Percentiles rank a stretch among this genome's conserved stretches.
Conservation (phyloP, 2,888 invertebrate genomes). For the Tenthredo distinguenda region DNA sequence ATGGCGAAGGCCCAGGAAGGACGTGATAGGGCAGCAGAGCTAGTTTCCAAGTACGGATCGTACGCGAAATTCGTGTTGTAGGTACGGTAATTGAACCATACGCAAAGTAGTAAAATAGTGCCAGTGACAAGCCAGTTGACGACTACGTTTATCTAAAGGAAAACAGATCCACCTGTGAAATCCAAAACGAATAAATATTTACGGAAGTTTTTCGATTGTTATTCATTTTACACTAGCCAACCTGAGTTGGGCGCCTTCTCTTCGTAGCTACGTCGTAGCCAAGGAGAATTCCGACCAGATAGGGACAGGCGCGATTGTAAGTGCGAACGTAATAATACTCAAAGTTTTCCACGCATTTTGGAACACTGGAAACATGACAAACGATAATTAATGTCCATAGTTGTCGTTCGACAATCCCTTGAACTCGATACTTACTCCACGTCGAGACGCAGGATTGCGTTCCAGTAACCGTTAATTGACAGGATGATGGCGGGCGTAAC, state of each 20-base stretch:
- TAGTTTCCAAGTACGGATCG: constrained; percentile 70
- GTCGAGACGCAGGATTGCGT: neutral
- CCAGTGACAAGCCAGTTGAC: constrained; percentile 1
- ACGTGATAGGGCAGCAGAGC: constrained; percentile 77
- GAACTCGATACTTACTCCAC: neutral
- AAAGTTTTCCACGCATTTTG: neutral
- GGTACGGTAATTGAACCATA: neutral
- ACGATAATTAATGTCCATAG: neutral
- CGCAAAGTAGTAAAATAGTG: neutral
- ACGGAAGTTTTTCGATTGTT: neutral
- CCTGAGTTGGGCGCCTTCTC: neutral
- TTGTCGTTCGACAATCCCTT: neutral
- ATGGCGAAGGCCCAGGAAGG: constrained; percentile 79
- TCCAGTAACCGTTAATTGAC: constrained; percentile 59
- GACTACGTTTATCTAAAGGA: neutral
- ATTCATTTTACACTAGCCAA: neutral
- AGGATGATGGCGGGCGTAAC: constrained; percentile 71
- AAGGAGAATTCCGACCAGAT: constrained; percentile 34
- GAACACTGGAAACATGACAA: neutral
- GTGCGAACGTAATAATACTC: neutral
- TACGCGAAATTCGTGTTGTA: constrained; percentile 66
- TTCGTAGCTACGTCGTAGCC: constrained; percentile 21
- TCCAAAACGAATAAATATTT: neutral
- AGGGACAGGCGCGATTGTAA: constrained; percentile 36
- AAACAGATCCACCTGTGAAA: too few relatives aligned